These are phyloP conservation scores for Ptychodera flava DNA, from an alignment of 35 echinoderm and acorn worm species.

Conservation along the genomic window DNA sequence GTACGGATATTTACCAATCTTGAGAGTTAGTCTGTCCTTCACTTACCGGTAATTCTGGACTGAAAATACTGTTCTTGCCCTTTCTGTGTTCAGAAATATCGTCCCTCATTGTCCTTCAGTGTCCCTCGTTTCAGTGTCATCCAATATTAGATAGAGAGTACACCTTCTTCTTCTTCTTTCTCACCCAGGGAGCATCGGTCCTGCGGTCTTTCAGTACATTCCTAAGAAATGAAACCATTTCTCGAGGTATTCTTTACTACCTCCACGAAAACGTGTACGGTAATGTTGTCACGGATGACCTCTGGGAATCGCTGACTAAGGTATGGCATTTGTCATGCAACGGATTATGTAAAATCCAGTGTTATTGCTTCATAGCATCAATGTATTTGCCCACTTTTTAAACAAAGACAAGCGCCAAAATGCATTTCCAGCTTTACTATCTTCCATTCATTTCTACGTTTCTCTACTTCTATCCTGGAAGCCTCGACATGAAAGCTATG, in stretches of 20 bases:
- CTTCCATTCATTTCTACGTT: too few species aligned
- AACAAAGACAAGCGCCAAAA: neutral
- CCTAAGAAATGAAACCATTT: constrained; percentile 66
- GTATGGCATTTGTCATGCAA: neutral
- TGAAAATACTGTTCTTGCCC: too few species aligned
- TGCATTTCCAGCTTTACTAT: too few species aligned
- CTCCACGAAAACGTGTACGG: constrained; percentile 41
- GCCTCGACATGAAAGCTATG: too few species aligned
- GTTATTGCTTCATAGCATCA: neutral
- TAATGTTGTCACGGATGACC: constrained; percentile 80
- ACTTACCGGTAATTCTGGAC: too few species aligned
- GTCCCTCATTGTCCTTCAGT: neutral
- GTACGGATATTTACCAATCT: too few species aligned
- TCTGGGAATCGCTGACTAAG: constrained; percentile 69
- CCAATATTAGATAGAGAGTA: too few species aligned
- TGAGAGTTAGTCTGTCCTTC: too few species aligned
- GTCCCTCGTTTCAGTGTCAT: neutral
- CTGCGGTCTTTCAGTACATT: constrained; percentile 87
- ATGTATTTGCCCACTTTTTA: neutral
- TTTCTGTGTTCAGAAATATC: neutral
- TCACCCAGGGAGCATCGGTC: constrained; percentile 78
- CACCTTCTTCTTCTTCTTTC: neutral
- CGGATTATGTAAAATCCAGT: neutral
- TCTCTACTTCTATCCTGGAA: too few species aligned
- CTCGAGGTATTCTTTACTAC: constrained; percentile 53